phyloP scores from a whole-genome alignment of 2,797 vertebrate genomes.

The Pseudopleuronectes americanus region DNA sequence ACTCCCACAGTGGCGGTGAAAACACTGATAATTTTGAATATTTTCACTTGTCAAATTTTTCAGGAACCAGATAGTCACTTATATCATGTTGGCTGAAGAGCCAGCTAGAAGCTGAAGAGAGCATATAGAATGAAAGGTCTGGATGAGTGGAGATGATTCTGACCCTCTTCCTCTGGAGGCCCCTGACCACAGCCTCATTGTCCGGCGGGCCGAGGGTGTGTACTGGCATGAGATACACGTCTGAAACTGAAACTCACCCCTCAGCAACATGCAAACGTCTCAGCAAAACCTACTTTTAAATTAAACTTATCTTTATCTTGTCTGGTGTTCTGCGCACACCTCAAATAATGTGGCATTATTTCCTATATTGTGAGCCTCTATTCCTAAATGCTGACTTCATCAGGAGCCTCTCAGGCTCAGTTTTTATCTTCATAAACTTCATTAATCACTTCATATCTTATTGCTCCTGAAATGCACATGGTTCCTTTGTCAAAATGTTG shows the following conservation, averaged over 20 bases:
- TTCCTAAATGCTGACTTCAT: too few species aligned
- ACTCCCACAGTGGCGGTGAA: too few species aligned
- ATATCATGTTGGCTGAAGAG: constrained; percentile 13
- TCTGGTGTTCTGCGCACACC: too few species aligned
- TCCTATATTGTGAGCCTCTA: too few species aligned
- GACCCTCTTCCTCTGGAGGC: constrained; percentile 34
- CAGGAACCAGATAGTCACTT: constrained; percentile 3
- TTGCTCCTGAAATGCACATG: too few species aligned
- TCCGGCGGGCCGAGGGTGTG: constrained; percentile 46
- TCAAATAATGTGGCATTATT: too few species aligned
- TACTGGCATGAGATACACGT: constrained; percentile 66
- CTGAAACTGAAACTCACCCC: constrained; percentile 42
- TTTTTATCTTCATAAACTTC: too few species aligned
- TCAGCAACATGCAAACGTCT: constrained; percentile 33
- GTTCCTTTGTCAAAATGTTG: background rate
- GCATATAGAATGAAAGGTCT: constrained; percentile 27
- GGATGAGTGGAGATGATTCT: constrained; percentile 46
- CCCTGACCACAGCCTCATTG: constrained; percentile 38
- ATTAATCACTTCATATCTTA: too few species aligned
- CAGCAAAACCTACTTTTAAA: constrained; percentile 11
- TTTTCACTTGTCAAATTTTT: too few species aligned
- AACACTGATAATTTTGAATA: background rate
- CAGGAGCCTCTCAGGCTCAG: background rate
- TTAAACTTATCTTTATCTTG: too few species aligned
- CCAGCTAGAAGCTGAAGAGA: constrained; percentile 30